Evolutionary conservation across 2,888 invertebrate species (phyloP).

Genomic region (Camponotus fellah): DNA sequence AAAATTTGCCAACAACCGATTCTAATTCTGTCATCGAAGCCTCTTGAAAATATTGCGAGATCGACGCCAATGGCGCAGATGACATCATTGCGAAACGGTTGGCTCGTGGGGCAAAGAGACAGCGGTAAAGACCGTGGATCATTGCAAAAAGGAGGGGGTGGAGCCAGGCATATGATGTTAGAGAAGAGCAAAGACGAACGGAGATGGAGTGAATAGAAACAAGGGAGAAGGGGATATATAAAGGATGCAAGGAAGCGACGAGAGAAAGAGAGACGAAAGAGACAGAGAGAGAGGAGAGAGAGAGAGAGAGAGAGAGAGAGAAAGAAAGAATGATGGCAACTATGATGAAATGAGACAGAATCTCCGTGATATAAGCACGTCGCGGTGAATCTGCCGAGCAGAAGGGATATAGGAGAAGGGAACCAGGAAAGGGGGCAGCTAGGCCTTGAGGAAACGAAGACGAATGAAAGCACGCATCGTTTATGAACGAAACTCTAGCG

Average conservation of each 20-base stretch:
- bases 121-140: slow-evolving; percentile 72
- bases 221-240: slow-evolving; percentile 45
- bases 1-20: background rate
- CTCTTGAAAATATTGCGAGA: slow-evolving; percentile 38
- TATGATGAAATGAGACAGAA: slow-evolving; percentile 63
- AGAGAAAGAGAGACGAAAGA: slow-evolving; percentile 50
- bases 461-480: slow-evolving; percentile 63
- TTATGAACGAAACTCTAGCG: slow-evolving; percentile 52
- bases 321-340: slow-evolving; percentile 45
- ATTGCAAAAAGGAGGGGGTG: slow-evolving; percentile 60
- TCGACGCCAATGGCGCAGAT: slow-evolving; percentile 75
- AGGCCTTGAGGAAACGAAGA: slow-evolving; percentile 73
- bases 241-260: slow-evolving; percentile 44
- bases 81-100: slow-evolving; percentile 78
- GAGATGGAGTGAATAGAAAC: slow-evolving; percentile 35
- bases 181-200: slow-evolving; percentile 55
- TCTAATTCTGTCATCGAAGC: slow-evolving; percentile 7
- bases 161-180: slow-evolving; percentile 52
- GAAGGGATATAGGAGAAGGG: slow-evolving; percentile 55
- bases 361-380: slow-evolving; percentile 72
- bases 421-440: slow-evolving; percentile 52
- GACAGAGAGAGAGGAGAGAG: slow-evolving; percentile 49
- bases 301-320: slow-evolving; percentile 54
- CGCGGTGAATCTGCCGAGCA: slow-evolving; percentile 55
- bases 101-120: slow-evolving; percentile 55